Evolutionary conservation across 2,113 vertebrate genomes (phyloP).

Genomic region (Gambusia affinis): DNA sequence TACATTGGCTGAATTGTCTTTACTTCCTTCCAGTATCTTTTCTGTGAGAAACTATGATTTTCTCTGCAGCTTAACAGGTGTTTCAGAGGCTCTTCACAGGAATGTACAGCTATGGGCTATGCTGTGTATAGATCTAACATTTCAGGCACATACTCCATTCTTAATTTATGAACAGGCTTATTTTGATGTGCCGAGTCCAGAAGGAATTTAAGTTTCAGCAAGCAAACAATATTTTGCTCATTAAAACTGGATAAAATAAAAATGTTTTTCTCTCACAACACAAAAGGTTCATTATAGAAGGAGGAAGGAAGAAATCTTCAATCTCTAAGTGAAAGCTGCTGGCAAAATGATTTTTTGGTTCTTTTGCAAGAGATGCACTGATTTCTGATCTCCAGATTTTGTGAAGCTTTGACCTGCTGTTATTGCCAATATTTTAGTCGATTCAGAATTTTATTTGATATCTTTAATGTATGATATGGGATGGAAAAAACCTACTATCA

Average conservation of each 20-base stretch:
- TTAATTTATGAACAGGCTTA: background rate
- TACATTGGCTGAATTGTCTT: slow-evolving; percentile 43
- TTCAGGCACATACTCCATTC: background rate
- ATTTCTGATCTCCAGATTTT: too few species aligned
- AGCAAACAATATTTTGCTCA: background rate
- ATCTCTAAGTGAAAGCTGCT: too few species aligned
- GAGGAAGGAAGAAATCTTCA: too few species aligned
- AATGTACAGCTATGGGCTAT: background rate
- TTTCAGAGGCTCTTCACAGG: background rate
- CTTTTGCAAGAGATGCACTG: too few species aligned
- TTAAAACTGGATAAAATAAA: background rate
- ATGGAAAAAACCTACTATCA: too few species aligned
- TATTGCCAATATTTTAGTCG: too few species aligned
- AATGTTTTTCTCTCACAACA: too few species aligned
- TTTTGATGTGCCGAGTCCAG: background rate
- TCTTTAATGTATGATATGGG: too few species aligned
- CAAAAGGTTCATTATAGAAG: too few species aligned
- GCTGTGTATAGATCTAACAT: background rate
- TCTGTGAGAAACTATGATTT: slow-evolving; percentile 3
- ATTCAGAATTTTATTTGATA: too few species aligned
- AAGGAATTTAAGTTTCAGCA: background rate
- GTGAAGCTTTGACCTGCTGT: too few species aligned
- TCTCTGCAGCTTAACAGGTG: slow-evolving; percentile 18
- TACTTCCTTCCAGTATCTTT: slow-evolving; percentile 29
- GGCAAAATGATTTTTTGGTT: too few species aligned